phyloP scores from a whole-genome alignment of 2,888 invertebrate genomes.

The Pantelozetes paolii region DNA sequence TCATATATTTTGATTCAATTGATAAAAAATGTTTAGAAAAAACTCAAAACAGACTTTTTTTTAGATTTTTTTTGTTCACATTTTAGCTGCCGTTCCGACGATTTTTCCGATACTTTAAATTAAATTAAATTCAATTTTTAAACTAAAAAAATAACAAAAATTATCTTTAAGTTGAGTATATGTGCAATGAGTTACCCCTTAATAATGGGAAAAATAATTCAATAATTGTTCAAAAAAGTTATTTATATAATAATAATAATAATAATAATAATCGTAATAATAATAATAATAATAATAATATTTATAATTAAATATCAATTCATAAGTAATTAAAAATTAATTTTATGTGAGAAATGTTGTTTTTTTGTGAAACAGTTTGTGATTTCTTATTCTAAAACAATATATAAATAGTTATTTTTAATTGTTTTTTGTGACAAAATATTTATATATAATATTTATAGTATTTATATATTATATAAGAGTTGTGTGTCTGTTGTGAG shows the following conservation, averaged over 20 bases:
- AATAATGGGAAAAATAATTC: neutral
- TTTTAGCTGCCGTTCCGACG: slow-evolving; percentile 2
- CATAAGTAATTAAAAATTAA: too few relatives aligned
- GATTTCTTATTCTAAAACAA: neutral
- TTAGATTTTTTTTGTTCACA: neutral
- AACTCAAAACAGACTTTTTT: neutral
- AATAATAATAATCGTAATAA: neutral
- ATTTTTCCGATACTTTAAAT: neutral
- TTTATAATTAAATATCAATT: too few relatives aligned
- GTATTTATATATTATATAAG: neutral
- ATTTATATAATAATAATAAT: neutral
- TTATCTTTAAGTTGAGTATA: neutral
- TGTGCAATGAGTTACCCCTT: slow-evolving; percentile 21
- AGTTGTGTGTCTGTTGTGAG: neutral
- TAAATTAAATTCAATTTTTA: neutral
- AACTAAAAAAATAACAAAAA: neutral
- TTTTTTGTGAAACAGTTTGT: neutral
- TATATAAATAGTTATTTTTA: too few relatives aligned
- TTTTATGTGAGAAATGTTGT: neutral
- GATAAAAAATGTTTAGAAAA: too few relatives aligned
- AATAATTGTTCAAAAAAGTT: too few relatives aligned
- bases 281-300: neutral
- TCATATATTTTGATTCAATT: too few relatives aligned
- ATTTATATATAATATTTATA: neutral
- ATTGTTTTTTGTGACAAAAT: neutral